Conservation (phyloP, 2,888 invertebrate genomes). For the Druceiella hillmani region DNA sequence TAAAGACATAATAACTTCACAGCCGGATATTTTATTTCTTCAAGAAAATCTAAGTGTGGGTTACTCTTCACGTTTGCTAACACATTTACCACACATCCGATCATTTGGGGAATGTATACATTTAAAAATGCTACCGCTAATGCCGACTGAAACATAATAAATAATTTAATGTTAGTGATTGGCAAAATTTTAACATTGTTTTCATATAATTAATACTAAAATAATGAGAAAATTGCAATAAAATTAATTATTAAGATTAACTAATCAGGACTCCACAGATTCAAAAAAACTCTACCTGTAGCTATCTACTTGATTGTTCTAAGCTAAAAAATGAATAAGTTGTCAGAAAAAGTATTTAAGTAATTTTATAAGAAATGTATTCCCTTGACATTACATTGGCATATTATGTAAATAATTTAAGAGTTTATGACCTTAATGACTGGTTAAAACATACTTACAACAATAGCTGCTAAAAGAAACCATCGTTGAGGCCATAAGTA, state of each 20-base stretch:
- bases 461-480: conserved; percentile 70
- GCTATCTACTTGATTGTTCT: no score
- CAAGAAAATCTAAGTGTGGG: conserved; percentile 44
- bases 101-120: conserved; percentile 79
- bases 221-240: no score
- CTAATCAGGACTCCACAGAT: no score
- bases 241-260: no score
- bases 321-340: no score
- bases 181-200: no score
- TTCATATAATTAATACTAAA: no score
- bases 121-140: conserved; percentile 82
- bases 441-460: conserved; percentile 54
- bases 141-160: conserved; percentile 80
- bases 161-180: no score
- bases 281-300: no score
- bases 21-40: conserved; percentile 61
- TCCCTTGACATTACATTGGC: no score
- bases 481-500: conserved; percentile 73
- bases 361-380: no score
- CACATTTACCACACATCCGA: conserved; percentile 79
- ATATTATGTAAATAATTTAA: not conserved
- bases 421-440: not conserved
- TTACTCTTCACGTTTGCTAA: conserved; percentile 37
- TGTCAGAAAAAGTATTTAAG: no score
- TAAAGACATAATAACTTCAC: conserved; percentile 63